Evolutionary conservation across 2,888 invertebrate genomes (phyloP).

Genomic region (Athripsodes cinereus): DNA sequence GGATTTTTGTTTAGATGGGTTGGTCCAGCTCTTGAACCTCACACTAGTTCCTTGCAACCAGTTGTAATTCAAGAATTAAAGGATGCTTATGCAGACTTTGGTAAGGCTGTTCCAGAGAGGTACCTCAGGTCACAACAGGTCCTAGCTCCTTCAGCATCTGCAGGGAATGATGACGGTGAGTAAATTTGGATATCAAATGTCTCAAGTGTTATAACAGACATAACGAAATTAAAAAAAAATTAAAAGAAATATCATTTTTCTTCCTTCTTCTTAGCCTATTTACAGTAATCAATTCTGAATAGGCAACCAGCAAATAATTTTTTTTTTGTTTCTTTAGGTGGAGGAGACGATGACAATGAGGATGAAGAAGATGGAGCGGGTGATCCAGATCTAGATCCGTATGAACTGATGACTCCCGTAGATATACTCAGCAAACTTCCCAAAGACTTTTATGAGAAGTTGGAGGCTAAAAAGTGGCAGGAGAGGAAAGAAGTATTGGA

Average conservation of each 20-base stretch:
- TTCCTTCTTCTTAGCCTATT: too few relatives aligned
- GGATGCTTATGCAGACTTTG: conserved; percentile 74
- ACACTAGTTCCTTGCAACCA: conserved; percentile 79
- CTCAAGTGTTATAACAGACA: too few relatives aligned
- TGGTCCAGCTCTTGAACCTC: conserved; percentile 74
- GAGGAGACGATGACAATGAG: conserved; percentile 47
- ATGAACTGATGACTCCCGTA: conserved; percentile 85
- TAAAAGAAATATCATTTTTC: too few relatives aligned
- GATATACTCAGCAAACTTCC: conserved; percentile 90
- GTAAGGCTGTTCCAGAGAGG: conserved; percentile 63
- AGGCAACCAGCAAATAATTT: too few relatives aligned
- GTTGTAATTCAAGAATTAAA: conserved; percentile 86
- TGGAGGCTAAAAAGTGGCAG: conserved; percentile 96
- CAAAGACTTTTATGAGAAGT: conserved; percentile 90
- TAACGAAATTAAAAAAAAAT: too few relatives aligned
- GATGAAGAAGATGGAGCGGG: conserved; percentile 57
- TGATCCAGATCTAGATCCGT: conserved; percentile 72
- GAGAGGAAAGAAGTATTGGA: conserved; percentile 92
- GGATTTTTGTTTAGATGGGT: conserved; percentile 75
- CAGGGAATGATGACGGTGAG: conserved; percentile 45
- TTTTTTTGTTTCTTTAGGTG: conserved; percentile 30
- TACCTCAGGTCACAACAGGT: conserved; percentile 80
- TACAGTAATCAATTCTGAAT: too few relatives aligned
- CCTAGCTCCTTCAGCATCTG: conserved; percentile 51
- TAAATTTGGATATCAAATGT: too few relatives aligned